Evolutionary conservation across 2,888 invertebrate species (phyloP).

Genomic region (Agrilus biguttatus): DNA sequence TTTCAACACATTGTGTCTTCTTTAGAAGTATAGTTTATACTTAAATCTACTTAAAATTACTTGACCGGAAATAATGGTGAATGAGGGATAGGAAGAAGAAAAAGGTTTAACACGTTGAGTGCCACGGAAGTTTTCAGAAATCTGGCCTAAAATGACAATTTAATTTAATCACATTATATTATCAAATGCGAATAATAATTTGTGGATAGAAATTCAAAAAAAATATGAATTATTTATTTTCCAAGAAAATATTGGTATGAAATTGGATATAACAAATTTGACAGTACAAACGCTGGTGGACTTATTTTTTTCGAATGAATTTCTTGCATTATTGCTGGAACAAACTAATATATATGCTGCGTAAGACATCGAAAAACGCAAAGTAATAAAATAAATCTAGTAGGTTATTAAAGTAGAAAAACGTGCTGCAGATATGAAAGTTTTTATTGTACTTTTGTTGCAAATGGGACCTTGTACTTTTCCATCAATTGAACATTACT

Average conservation of each 20-base stretch:
- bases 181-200: conserved; percentile 12
- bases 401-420: conserved; percentile 9
- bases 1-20: no score
- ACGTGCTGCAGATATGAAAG: conserved; percentile 8
- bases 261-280: conserved; percentile 12
- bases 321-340: conserved; percentile 13
- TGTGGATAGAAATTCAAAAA: conserved; percentile 12
- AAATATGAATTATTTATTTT: conserved; percentile 14
- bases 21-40: no score
- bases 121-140: no score
- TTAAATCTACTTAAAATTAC: no score
- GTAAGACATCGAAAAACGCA: conserved; percentile 11
- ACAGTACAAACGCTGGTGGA: conserved; percentile 10
- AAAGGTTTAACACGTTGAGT: no score
- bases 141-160: no score
- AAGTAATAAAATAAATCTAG: conserved; percentile 10
- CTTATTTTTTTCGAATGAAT: conserved; percentile 11
- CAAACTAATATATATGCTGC: conserved; percentile 14
- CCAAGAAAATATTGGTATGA: conserved; percentile 13
- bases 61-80: no score
- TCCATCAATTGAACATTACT: conserved; percentile 12
- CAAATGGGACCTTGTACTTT: conserved; percentile 11
- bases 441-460: conserved; percentile 9
- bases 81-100: no score
- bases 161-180: no score